Base-by-base conservation (phyloP, 2,113 vertebrate species). In the Aspiorhynchus laticeps region DNA sequence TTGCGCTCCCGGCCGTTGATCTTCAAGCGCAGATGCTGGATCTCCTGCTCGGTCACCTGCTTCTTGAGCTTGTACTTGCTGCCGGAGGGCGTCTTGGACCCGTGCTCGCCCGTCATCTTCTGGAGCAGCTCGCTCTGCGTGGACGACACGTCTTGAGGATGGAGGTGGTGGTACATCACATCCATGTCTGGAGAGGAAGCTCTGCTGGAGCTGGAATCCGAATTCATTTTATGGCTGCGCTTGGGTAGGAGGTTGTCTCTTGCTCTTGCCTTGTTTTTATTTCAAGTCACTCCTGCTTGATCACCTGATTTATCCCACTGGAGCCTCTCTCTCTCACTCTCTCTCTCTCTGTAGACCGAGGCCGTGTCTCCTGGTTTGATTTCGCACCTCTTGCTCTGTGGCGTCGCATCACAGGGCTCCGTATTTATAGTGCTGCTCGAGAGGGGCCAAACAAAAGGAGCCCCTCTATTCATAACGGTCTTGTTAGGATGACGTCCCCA, bases 121-220 rank as follows among this genome's bases (percentile, higher is more conserved):
- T 96, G 95, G 73, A 97, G 95, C 90, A 96, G 90, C 53, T 99
- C 97, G 88, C 93, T 93, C 91, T 97, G 98, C 8, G 97, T 98
- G 89, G 98, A 99, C 28, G 98, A 99, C 46, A 98, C 94, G 86
- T 96, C 96, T 83, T 93, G 95, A 56, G 95, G 96, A 53, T 93
- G 96, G 56, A 96, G 80, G 15, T 81, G 79, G 53, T 98, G 94
- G 91, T 98, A 99, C 96, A 98, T 94, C 90, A 94, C 96, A 88
- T 99, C 98, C 97, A 99, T 97, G 91, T 99, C 98, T 93, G 98
- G 98, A 21, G 98, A 99, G 33, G 98, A 99, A 80, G 98, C 96
- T 98, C 98, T 97, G 96, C 98, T 99, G 90, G 96, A 96, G 94
- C 97, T 98, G 90, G 98, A 98, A 91, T 99, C 98, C 91, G 98